A percentile compares a stretch with the other conserved stretches of the same genome.
phyloP scores from a whole-genome alignment of 2,797 vertebrate genomes.

The Danionella dracula region DNA sequence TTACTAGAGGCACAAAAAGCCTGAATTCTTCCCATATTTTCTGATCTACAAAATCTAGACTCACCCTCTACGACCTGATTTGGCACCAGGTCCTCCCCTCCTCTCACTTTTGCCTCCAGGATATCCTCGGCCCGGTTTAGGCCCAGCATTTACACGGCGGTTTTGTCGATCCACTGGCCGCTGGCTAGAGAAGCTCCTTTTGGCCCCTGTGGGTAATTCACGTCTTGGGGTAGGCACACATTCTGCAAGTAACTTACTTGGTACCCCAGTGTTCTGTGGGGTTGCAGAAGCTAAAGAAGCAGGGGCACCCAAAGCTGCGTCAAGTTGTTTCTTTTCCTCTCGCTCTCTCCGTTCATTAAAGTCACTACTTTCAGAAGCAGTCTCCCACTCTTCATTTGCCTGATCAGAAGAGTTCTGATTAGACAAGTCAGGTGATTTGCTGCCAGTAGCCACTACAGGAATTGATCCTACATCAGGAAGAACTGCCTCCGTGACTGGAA shows the following conservation, averaged over 20 bases:
- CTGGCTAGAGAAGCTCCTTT: constrained; percentile 97
- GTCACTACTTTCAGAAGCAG: constrained; percentile 96
- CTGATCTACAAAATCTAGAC: constrained; percentile 47
- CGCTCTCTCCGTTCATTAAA: constrained; percentile 95
- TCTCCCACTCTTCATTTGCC: constrained; percentile 99
- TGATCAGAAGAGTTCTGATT: constrained; percentile 99
- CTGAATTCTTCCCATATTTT: too few relatives aligned
- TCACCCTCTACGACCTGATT: constrained; percentile 89
- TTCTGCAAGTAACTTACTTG: constrained; percentile 67
- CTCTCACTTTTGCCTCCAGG: constrained; percentile 85
- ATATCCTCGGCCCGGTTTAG: constrained; percentile 86
- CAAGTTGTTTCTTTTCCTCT: constrained; percentile 84
- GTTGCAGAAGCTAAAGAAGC: constrained; percentile 33
- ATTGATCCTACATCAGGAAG: constrained; percentile 58
- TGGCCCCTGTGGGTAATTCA: constrained; percentile 78
- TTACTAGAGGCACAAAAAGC: too few relatives aligned
- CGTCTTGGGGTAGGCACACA: constrained; percentile 72
- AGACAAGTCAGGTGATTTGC: constrained; percentile 93
- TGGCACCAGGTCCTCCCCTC: constrained; percentile 79
- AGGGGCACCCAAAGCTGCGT: constrained; percentile 55
- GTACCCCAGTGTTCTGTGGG: constrained; percentile 56
- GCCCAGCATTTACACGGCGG: constrained; percentile 81
- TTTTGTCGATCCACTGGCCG: constrained; percentile 90
- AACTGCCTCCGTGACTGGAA: constrained; percentile 49
- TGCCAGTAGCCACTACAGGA: constrained; percentile 77